These are phyloP conservation scores for Thamnophis sirtalis DNA, from an alignment of 2,113 vertebrate genomes.

Conservation along the genomic window DNA sequence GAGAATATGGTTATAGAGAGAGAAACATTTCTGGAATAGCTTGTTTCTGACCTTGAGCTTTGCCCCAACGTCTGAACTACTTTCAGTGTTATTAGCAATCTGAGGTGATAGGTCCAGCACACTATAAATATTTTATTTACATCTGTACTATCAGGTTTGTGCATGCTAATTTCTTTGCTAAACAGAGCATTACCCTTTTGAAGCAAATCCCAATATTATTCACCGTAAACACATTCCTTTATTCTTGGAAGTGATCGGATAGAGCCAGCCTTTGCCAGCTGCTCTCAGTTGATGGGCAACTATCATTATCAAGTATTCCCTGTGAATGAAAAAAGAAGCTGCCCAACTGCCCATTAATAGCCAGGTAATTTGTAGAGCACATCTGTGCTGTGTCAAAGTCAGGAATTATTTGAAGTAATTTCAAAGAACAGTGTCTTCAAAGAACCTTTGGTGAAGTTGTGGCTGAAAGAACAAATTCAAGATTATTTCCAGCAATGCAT, in stretches of 20 bases:
- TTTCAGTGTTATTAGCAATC: conserved; percentile 20
- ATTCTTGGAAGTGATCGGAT: not conserved
- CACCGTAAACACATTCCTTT: not conserved
- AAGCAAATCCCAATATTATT: conserved; percentile 2
- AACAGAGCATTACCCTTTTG: conserved; percentile 20
- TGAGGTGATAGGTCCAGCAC: not conserved
- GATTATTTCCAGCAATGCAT: conserved; percentile 14
- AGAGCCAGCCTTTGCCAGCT: not conserved
- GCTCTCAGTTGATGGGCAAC: conserved; percentile 30
- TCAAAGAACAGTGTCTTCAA: not conserved
- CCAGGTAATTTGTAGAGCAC: not conserved
- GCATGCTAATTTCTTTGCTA: conserved; percentile 14
- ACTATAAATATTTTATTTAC: conserved; percentile 60
- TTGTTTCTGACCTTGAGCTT: not conserved
- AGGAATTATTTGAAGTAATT: not conserved
- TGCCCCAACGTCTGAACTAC: not conserved
- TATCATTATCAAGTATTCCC: conserved; percentile 12
- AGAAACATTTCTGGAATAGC: not conserved
- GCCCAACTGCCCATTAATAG: not conserved
- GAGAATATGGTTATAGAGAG: not conserved
- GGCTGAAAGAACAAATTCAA: not conserved
- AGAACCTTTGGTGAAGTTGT: conserved; percentile 17
- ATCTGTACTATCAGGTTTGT: conserved; percentile 48
- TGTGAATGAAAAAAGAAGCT: conserved; percentile 14
- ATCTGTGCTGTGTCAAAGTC: not conserved